Evolutionary conservation across 2,797 vertebrate genomes (phyloP).

Genomic region (Pantherophis vulpinus): DNA sequence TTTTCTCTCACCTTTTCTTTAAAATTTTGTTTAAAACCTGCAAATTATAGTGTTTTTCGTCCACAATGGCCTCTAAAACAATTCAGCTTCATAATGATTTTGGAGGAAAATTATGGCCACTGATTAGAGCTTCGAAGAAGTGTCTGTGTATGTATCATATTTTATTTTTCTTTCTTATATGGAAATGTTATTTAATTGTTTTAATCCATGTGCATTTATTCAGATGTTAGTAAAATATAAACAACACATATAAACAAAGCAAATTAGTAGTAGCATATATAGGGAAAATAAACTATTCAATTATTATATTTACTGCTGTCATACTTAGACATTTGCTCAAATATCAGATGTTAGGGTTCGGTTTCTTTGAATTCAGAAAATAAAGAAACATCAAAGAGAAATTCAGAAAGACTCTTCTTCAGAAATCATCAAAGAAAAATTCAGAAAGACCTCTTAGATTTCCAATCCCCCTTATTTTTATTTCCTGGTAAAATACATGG

Average conservation of each 20-base stretch:
- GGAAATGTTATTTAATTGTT: not conserved
- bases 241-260: not conserved
- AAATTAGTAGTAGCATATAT: not conserved
- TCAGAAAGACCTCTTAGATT: not conserved
- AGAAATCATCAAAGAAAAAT: too few relatives aligned
- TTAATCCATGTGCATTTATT: not conserved
- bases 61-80: not conserved
- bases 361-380: not conserved
- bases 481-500: not conserved
- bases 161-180: not conserved
- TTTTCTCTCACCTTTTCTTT: not conserved
- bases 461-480: not conserved
- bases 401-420: not conserved
- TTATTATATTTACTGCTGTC: not conserved
- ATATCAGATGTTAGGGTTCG: not conserved
- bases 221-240: not conserved
- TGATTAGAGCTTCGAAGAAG: not conserved
- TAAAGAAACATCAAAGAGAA: not conserved
- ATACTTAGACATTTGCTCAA: not conserved
- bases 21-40: not conserved
- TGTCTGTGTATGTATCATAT: not conserved
- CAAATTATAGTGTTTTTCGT: not conserved
- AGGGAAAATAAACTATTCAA: not conserved
- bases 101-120: not conserved
- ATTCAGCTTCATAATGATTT: not conserved